Evolutionary conservation across 2,113 vertebrate genomes (phyloP).

Genomic region (Phalacrocorax brasilianus): DNA sequence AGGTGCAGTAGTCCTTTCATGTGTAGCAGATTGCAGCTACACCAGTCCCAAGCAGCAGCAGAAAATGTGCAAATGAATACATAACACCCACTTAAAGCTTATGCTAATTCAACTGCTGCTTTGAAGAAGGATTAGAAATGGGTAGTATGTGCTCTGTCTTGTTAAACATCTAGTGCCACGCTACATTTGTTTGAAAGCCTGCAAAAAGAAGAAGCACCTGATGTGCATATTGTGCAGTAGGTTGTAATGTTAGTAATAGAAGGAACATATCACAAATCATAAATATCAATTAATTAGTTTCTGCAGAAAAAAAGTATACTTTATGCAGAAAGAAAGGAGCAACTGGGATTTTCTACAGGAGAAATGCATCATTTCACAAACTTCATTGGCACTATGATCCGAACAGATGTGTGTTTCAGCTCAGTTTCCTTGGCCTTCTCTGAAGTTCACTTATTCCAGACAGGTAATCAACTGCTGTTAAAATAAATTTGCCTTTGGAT

Average conservation of each 20-base stretch:
- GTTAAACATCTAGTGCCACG: neutral
- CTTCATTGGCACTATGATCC: neutral
- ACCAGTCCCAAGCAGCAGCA: neutral
- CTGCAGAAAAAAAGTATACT: neutral
- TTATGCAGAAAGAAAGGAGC: neutral
- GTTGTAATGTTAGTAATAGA: neutral
- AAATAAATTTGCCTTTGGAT: slow-evolving; percentile 3
- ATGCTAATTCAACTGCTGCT: slow-evolving; percentile 4
- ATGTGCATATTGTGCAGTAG: neutral
- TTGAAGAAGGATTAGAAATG: slow-evolving; percentile 34
- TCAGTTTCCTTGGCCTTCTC: slow-evolving; percentile 38
- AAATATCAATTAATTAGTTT: neutral
- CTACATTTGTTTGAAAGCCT: neutral
- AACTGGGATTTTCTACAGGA: neutral
- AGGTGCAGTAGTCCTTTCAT: neutral
- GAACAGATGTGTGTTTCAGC: slow-evolving; percentile 20
- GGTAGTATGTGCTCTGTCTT: neutral
- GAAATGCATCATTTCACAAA: slow-evolving; percentile 23
- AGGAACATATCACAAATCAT: neutral
- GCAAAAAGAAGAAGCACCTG: slow-evolving; percentile 2
- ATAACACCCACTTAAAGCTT: neutral
- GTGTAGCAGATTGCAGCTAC: neutral
- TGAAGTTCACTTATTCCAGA: slow-evolving; percentile 18
- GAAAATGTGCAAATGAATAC: slow-evolving; percentile 53
- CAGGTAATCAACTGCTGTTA: slow-evolving; percentile 17